Conservation (phyloP, 1,140 invertebrate species). For the Gonatopus flavifemur region DNA sequence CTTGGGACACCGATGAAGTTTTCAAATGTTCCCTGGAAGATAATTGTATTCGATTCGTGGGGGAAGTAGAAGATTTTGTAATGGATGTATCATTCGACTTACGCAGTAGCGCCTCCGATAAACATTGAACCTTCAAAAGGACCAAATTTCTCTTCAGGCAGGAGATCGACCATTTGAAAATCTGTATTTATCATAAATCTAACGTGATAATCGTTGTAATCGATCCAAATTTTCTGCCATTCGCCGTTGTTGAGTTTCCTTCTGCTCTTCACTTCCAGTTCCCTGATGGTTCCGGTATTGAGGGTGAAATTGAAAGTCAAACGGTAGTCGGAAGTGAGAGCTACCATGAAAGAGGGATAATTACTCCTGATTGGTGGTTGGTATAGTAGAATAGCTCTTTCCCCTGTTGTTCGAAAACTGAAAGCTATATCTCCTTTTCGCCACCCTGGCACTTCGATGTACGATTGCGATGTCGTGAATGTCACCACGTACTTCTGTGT, state of each 20-base stretch:
- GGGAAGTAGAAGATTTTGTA: not conserved
- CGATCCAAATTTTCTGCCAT: constrained; percentile 95
- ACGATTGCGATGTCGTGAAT: constrained; percentile 88
- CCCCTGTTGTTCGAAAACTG: constrained; percentile 88
- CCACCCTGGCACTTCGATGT: constrained; percentile 90
- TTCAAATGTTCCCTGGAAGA: constrained; percentile 73
- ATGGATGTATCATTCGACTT: constrained; percentile 45
- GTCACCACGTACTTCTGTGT: constrained; percentile 91
- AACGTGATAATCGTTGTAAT: constrained; percentile 92
- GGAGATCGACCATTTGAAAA: constrained; percentile 81
- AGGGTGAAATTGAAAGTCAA: constrained; percentile 89
- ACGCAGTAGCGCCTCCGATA: constrained; percentile 87
- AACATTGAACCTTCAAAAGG: constrained; percentile 92
- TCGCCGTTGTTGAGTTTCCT: constrained; percentile 84
- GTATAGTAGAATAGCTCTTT: constrained; percentile 84
- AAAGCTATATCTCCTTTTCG: constrained; percentile 88
- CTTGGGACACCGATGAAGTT: constrained; percentile 79
- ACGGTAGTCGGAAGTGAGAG: constrained; percentile 78
- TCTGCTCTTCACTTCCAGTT: constrained; percentile 78
- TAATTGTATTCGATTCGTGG: not conserved
- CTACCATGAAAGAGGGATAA: constrained; percentile 88
- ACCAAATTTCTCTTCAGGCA: constrained; percentile 84
- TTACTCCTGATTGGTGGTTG: constrained; percentile 86
- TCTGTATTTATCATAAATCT: constrained; percentile 90
- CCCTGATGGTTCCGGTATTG: constrained; percentile 77